Base-by-base conservation (phyloP, 2,797 vertebrate genomes). In the Diplodus sargus region DNA sequence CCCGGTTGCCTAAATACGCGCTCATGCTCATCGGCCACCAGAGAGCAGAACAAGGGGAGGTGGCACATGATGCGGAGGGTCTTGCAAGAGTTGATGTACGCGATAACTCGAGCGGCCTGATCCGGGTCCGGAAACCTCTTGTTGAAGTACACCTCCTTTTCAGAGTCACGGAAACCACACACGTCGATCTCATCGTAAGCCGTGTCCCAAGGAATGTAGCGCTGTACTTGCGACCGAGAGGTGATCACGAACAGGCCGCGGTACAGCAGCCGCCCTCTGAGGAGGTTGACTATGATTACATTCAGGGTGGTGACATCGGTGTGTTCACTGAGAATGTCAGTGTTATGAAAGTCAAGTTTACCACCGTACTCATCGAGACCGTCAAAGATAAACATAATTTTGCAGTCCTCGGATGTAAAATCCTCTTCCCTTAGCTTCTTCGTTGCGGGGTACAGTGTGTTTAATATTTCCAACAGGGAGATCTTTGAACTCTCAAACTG, bases 21-120 rank as follows among this genome's bases (percentile, higher is more conserved):
- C 79, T 91, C 78, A 22, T 91, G 89, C 70, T 90, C 85, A 13
- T 85, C 74, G 4, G 86, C 90, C 72, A 93, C 63, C 71, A 92
- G 76, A 7, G 86, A 87, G 73, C 85, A 92, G 78, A 96, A 96
- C 75, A 94, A 59, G 0, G 96, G 96, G 72, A 95, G 80, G 76
- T 95, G 92, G 84, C 95, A 96, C 96, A 96, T 95, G 71, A 95
- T 89, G 70, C 83, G 78, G 39, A 96, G 85, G 3, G 92, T 94
- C 79, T 85, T 94, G 47, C 60, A 58, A 7, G 93, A 94, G 28
- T 77, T 87, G 22, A 95, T 43, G 1, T 93, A 79, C 2, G 54
- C 70, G 4, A 95, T 85, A 12, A 95, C 90, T 71, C 18, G 78
- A 28, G 82, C 78, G 2, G 95, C 94, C 65, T 94, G 87, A 12